phyloP scores from a whole-genome alignment of 2,113 vertebrate genomes.

The Corydoras maculifer region DNA sequence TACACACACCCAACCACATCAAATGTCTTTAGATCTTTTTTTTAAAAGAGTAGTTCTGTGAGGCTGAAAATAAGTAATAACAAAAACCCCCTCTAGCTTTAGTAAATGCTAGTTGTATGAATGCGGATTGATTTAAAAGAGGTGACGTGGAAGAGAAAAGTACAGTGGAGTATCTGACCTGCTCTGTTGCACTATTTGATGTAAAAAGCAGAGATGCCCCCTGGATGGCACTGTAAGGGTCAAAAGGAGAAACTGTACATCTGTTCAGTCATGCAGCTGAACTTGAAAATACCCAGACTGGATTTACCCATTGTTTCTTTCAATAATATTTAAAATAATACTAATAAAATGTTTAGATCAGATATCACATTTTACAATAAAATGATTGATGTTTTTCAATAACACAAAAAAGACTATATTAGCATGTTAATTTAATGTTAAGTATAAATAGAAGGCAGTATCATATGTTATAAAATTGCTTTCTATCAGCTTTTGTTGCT shows the following conservation, averaged over 20 bases:
- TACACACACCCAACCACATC: no score
- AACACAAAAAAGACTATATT: background rate
- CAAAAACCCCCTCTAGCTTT: background rate
- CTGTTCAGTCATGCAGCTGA: conserved; percentile 20
- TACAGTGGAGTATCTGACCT: background rate
- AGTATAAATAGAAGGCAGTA: conserved; percentile 8
- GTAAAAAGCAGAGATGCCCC: conserved; percentile 13
- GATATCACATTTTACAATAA: no score
- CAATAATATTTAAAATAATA: no score
- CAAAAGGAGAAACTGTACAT: conserved; percentile 6
- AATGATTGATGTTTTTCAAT: no score
- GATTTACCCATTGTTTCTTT: background rate
- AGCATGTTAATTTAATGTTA: background rate
- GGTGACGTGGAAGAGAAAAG: conserved; percentile 13
- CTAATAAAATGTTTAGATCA: no score
- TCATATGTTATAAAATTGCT: conserved; percentile 4
- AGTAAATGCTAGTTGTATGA: conserved; percentile 5
- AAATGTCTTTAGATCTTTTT: no score
- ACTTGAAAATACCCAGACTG: background rate
- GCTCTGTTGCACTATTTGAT: background rate
- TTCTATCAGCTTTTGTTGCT: conserved; percentile 11
- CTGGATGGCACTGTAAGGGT: conserved; percentile 2
- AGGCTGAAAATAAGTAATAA: background rate
- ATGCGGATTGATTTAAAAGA: conserved; percentile 20
- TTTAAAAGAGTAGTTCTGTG: no score